Base-by-base conservation (phyloP, 2,113 vertebrate species). In the Nematolebias whitei region DNA sequence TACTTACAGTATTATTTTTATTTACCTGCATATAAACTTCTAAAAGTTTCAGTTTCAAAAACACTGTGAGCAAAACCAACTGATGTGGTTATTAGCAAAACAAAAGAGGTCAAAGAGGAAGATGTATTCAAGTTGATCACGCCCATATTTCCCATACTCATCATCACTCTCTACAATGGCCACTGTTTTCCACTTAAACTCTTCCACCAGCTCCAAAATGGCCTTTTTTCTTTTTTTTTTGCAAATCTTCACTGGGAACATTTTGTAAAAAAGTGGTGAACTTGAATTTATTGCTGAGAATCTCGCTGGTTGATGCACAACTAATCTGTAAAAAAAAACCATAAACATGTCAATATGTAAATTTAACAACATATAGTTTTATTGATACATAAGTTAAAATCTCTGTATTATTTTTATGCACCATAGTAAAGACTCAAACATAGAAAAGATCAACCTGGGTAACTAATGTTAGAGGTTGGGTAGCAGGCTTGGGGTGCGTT, bases 251-350 rank as follows among this genome's bases (percentile, higher is more conserved):
- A 63, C 86, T 88, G 0, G 85, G 23, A 29, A 87, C 47, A 6
- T 87, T 88, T 63, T 85, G 73, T 10, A 90, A 71, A 73, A 91
- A 90, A 29, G 82, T 84, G 29, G 86, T 86, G 40, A 86, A 91
- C 78, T 85, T 90, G 0, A 23, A 12, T 69, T 88, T 91, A 5
- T 47, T 76, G 70, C 88, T 91, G n/a, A 91, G 80, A 18, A 73
- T 4, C 57, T 83, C 71, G 3, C 87, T 89, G 2, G 84, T 87
- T 0, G 86, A 71, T 24, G 32, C 48, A 43, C 85, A 83, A 35
- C 89, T 84, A 41, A 91, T 85, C 87, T 90, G 82, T 22, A 41
- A 9, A 66, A 63, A 48, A 78, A 14, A 71, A 49, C 40, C 1
- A 12, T 24, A 87, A 91, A 16, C 1, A 15, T 16, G 40, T 5